Base-by-base conservation (phyloP, 2,797 vertebrate genomes). In the Danio aesculapii region DNA sequence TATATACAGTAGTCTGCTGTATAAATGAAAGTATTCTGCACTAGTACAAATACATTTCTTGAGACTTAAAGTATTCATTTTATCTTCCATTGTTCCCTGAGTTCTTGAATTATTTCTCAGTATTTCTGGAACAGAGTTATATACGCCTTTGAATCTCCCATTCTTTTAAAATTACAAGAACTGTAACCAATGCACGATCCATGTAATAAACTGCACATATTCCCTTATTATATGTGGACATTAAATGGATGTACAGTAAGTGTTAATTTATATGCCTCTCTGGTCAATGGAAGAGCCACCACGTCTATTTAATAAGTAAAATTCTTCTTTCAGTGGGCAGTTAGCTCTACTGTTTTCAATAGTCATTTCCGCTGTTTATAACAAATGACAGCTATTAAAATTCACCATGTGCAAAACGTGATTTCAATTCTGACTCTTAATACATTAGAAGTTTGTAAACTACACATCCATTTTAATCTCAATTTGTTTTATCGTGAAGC, bases 381-480 rank as follows among this genome's bases (percentile, higher is more conserved):
- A 50, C 59, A 46, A 44, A 11, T 52, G 72, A 75, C 46, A 39
- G n/a, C 14, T 41, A n/a, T 43, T 50, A 61, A 8, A 7, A 50
- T 5, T 49, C 52, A 43, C 39, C 17, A 59, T 78, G 55, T 41
- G 59, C 7, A 44, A 76, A 19, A 44, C 44, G 8, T 47, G 52
- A 57, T 55, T 46, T 58, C 10, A 0, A 46, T 16, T 19, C 66
- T 78, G 57, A 55, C 39, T 71, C n/a, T n/a, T 77, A 77, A 67
- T 30, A 30, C 17, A 16, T 77, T 10, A 7, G 21, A 9, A 12
- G 14, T 53, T 14, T 16, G 7, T 49, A 62, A 79, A 46, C 61
- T 5, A 12, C 2, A 9, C 3, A 58, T 59, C 13, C 72, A n/a
- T 30, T 69, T 69, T 41, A 70, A n/a, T 70, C 8, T 12, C 2